Conservation (phyloP, 2,113 vertebrate genomes). For the Rhinolophus sinicus region DNA sequence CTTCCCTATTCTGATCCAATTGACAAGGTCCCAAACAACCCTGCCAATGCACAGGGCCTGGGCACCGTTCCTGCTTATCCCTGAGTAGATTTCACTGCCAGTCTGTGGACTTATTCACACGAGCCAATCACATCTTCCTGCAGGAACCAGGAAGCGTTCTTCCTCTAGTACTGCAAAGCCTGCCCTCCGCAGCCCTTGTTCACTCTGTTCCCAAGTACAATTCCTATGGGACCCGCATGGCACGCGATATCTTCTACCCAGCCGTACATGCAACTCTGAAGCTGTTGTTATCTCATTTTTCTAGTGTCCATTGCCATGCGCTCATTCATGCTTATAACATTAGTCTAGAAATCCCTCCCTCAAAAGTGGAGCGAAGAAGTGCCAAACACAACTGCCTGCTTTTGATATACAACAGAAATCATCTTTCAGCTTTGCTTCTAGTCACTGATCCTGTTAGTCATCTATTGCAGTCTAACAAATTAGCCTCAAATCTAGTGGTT, state of each 20-base stretch:
- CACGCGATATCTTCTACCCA: neutral
- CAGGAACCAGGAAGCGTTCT: neutral
- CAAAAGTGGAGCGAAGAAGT: too few relatives aligned
- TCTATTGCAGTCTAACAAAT: neutral
- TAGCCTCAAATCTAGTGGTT: neutral
- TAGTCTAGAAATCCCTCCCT: neutral
- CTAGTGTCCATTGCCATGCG: neutral
- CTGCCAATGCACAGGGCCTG: too few relatives aligned
- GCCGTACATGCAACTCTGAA: neutral
- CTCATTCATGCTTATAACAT: neutral
- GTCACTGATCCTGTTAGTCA: neutral
- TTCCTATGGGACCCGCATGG: neutral
- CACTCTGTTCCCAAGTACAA: neutral
- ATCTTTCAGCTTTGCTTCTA: neutral
- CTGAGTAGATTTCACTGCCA: neutral
- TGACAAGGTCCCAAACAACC: neutral
- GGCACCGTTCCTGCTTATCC: neutral
- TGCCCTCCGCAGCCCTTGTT: neutral
- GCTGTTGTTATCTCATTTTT: neutral
- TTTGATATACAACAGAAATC: neutral
- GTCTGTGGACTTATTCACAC: neutral
- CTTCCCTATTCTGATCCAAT: neutral
- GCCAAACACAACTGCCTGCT: neutral
- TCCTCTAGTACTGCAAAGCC: too few relatives aligned
- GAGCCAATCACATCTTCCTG: neutral